A percentile compares a stretch with the other conserved stretches of the same genome.
Evolutionary conservation across 2,797 vertebrate genomes (phyloP).

Genomic region (Podarcis lilfordi): DNA sequence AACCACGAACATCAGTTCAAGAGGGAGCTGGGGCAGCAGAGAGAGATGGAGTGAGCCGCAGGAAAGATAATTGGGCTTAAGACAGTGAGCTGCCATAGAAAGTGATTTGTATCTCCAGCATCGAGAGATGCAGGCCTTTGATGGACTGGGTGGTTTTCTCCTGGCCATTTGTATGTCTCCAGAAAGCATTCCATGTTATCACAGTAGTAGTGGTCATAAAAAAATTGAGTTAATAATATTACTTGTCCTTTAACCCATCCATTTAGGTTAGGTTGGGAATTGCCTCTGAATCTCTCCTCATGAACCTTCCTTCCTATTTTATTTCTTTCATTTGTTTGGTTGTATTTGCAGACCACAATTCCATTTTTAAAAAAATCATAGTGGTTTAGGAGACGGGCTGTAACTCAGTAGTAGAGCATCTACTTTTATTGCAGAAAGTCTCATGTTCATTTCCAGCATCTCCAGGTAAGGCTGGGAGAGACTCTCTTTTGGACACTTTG

Average conservation of each 20-base stretch:
- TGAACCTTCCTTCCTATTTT: conserved; percentile 36
- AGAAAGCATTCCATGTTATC: conserved; percentile 55
- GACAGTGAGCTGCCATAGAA: conserved; percentile 55
- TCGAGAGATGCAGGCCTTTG: conserved; percentile 54
- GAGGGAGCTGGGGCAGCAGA: conserved; percentile 40
- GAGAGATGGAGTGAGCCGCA: conserved; percentile 37
- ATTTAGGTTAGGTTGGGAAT: conserved; percentile 53
- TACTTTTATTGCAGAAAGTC: no score
- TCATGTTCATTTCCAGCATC: no score
- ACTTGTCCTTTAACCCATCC: conserved; percentile 61
- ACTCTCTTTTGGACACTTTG: no score
- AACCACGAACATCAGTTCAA: conserved; percentile 42
- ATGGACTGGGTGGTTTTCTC: conserved; percentile 45
- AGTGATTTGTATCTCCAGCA: conserved; percentile 59
- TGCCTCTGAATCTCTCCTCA: conserved; percentile 25
- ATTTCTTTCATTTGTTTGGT: no score
- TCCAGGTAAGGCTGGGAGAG: no score
- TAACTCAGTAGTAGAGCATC: no score
- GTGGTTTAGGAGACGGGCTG: no score
- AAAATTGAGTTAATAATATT: conserved; percentile 62
- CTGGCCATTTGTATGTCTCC: conserved; percentile 34
- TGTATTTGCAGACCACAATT: conserved; percentile 25
- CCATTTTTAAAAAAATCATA: no score
- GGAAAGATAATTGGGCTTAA: conserved; percentile 59
- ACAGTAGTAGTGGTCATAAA: conserved; percentile 57